Evolutionary conservation across 23 tunicate genomes (phyloP), one percentile per base, ranked within the genome.

Genomic region (Halocynthia aurantium): DNA sequence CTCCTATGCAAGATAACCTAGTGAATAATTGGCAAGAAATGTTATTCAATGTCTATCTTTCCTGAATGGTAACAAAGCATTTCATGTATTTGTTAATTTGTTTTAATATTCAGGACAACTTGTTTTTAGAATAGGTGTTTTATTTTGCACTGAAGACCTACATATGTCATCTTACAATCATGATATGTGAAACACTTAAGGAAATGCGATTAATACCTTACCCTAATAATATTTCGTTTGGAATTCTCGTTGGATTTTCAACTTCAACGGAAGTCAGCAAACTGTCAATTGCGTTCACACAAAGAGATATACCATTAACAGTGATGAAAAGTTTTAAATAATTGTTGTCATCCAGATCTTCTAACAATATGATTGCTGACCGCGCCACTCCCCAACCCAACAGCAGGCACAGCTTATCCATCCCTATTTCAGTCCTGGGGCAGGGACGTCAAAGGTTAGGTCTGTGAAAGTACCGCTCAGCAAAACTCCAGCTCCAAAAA

Each of bases 401-500:
- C 70, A 65, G 19, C 70, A 65, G 31, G 19, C 19, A 65, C 19
- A 65, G 31, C 31, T 65, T 65, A 49, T 65, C 70, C 70, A 65
- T 65, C 10, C 44, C 44, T 60, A 15, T 67, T 50, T 21, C 19
- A 21, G 21, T 67, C 63, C 87, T 20, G 82, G 88, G 58, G 70
- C 65, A 22, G 85, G 91, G 40, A 81, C 80, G 52, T 86, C 91
- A 81, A 86, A 86, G 20, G 85, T 80, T 22, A 86, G 55, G 6
- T 86, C 91, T 67, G 74, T 67, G 75, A 86, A 86, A 6, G 91
- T 17, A 12, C 86, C 51, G 20, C 85, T 62, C n/a, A 86, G 68
- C 22, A 82, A 86, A 12, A 81, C 69, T 40, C 91, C 91, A 22
- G 80, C 91, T 9, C 75, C 76, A 75, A 86, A 87, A 52, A 87